Evolutionary conservation across 2,797 vertebrate genomes (phyloP), one percentile per base, ranked within the genome.

Genomic region (Silurus lanzhouensis): DNA sequence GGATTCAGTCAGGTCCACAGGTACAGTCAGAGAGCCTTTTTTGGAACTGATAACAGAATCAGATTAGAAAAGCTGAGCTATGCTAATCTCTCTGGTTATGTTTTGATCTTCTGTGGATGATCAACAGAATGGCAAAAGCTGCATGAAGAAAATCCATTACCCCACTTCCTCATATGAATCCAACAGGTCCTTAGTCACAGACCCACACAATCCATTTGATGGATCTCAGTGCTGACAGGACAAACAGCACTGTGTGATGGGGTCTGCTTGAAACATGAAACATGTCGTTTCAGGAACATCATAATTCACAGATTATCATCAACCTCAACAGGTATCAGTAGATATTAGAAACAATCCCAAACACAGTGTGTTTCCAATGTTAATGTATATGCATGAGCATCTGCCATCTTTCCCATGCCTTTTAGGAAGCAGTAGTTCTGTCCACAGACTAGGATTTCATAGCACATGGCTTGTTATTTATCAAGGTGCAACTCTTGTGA

Each of bases 21-120:
- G 61, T 80, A 80, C 5, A 80, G 44, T 27, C 61, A 52, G 78
- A 58, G 52, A 77, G 76, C 75, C 72, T 82, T 74, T 63, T 89
- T 83, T 87, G 66, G 67, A 83, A 72, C 68, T 76, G 88, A 88
- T 80, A 91, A 89, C 81, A 64, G 87, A 88, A 91, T 81, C 86
- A 88, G 88, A 92, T 90, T 87, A 89, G 76, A 87, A 88, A 86
- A 84, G 88, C 82, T 86, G 86, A 91, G 85, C 85, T 83, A 76
- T 63, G 70, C 86, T 89, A 91, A 90, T 84, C 88, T 88, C 89
- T 81, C 86, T 91, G 90, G 90, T 88, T 88, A 83, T 85, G 14
- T 86, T 87, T 88, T 91, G 90, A 93, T 93, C 91, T 88, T 86
- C 86, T 88, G 83, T 71, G n/a, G 25, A 61, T 85, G 87, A 90